Conservation (phyloP, 2,888 invertebrate genomes). For the Pyrocoelia pectoralis region DNA sequence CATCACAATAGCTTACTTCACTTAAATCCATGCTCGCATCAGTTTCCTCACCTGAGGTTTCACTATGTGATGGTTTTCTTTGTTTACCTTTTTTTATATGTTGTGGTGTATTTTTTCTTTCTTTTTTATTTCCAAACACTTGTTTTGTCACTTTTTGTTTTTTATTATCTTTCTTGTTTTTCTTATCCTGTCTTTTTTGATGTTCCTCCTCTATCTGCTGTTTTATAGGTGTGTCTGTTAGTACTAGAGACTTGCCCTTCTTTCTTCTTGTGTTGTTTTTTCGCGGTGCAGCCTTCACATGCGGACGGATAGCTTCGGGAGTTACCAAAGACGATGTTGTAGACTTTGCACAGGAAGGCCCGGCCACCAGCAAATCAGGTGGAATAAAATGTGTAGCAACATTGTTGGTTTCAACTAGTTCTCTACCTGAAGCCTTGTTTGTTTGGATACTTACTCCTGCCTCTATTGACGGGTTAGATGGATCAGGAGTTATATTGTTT, state of each 20-base stretch:
- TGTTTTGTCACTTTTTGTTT: slow-evolving; percentile 3
- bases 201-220: too few species aligned
- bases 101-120: too few species aligned
- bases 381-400: slow-evolving; percentile 4
- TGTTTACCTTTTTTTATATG: too few species aligned
- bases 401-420: slow-evolving; percentile 6
- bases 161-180: slow-evolving; percentile 2
- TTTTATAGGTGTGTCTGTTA: too few species aligned
- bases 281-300: background rate
- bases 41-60: too few species aligned
- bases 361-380: background rate
- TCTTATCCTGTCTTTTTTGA: background rate
- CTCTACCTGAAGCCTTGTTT: slow-evolving; percentile 3
- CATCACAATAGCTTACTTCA: too few species aligned
- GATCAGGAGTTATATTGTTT: slow-evolving; percentile 4
- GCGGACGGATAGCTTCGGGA: slow-evolving; percentile 1
- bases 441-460: slow-evolving; percentile 4
- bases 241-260: background rate
- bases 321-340: slow-evolving; percentile 3
- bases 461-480: slow-evolving; percentile 2
- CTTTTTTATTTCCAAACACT: too few species aligned
- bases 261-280: background rate
- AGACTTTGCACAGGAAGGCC: background rate
- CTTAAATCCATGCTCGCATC: too few species aligned
- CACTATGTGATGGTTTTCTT: too few species aligned